These are phyloP conservation scores for Caenorhabditis angaria DNA, from an alignment of 2,888 invertebrate species.

Conservation along the genomic window DNA sequence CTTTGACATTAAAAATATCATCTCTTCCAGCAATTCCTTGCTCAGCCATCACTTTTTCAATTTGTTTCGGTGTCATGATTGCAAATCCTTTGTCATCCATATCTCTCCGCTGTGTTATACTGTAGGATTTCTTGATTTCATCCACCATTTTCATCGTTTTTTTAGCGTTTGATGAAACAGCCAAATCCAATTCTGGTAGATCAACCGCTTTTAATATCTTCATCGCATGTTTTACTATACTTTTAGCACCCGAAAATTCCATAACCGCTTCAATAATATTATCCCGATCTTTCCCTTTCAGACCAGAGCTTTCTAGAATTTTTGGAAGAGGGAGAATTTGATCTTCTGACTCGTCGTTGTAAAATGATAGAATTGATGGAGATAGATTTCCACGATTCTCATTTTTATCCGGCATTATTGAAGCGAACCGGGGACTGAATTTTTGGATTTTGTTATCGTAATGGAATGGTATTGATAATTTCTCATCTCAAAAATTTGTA, in stretches of 20 bases:
- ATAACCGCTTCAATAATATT: conserved; percentile 64
- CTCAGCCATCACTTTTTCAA: conserved; percentile 61
- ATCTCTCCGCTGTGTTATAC: conserved; percentile 52
- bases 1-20: conserved; percentile 40
- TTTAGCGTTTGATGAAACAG: conserved; percentile 60
- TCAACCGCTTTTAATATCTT: conserved; percentile 46
- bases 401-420: conserved; percentile 65
- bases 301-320: conserved; percentile 62
- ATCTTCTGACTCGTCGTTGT: conserved; percentile 52
- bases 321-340: conserved; percentile 51
- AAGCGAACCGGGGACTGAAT: conserved; percentile 60
- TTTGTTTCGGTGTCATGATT: conserved; percentile 59
- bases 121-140: conserved; percentile 58
- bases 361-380: conserved; percentile 65
- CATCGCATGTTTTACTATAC: conserved; percentile 62
- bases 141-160: conserved; percentile 57
- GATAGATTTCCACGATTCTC: conserved; percentile 55
- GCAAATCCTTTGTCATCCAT: conserved; percentile 62
- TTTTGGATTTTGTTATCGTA: too few relatives aligned
- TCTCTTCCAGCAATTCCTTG: conserved; percentile 50
- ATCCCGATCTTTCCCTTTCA: conserved; percentile 59
- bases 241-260: conserved; percentile 68
- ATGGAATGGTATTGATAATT: too few relatives aligned
- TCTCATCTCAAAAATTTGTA: conserved; percentile 35
- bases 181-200: conserved; percentile 55